Conservation (phyloP, 1,140 invertebrate genomes). For the Protaetia brevitarsis region DNA sequence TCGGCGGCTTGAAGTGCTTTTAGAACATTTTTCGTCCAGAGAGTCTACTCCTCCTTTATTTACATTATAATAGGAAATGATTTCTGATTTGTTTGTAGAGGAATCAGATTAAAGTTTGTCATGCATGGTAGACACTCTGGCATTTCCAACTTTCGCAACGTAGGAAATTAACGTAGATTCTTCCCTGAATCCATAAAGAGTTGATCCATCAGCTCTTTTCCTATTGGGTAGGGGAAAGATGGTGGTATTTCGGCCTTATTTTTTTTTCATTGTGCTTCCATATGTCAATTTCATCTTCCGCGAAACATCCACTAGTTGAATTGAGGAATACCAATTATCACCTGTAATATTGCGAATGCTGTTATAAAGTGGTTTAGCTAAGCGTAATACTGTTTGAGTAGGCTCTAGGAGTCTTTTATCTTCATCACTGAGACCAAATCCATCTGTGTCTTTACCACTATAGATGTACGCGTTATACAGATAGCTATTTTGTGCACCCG, state of each 20-base stretch:
- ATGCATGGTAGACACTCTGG: conserved; percentile 37
- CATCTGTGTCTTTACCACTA: conserved; percentile 41
- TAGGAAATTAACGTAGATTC: not conserved
- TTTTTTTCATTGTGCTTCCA: conserved; percentile 12
- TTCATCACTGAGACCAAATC: conserved; percentile 30
- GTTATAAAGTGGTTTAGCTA: too few relatives aligned
- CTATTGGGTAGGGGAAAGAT: not conserved
- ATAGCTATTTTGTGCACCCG: too few relatives aligned
- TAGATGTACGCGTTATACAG: too few relatives aligned
- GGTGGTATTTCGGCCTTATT: conserved; percentile 19
- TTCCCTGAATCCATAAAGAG: not conserved
- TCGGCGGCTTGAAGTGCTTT: too few relatives aligned
- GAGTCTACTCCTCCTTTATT: too few relatives aligned
- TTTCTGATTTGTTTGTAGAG: conserved; percentile 37
- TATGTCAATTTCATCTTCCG: conserved; percentile 43
- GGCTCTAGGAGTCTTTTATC: conserved; percentile 33
- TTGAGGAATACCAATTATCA: conserved; percentile 48
- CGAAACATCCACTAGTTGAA: conserved; percentile 41
- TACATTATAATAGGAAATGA: conserved; percentile 42
- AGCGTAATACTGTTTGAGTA: conserved; percentile 36
- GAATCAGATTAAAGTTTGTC: conserved; percentile 32
- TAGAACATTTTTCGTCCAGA: too few relatives aligned
- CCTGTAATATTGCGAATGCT: conserved; percentile 41
- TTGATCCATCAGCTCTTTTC: not conserved
- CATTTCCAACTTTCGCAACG: not conserved